Percentiles rank a stretch among this genome's conserved stretches.
These are phyloP conservation scores for Norana najaformis DNA, from an alignment of 2,888 invertebrate species.

Conservation along the genomic window DNA sequence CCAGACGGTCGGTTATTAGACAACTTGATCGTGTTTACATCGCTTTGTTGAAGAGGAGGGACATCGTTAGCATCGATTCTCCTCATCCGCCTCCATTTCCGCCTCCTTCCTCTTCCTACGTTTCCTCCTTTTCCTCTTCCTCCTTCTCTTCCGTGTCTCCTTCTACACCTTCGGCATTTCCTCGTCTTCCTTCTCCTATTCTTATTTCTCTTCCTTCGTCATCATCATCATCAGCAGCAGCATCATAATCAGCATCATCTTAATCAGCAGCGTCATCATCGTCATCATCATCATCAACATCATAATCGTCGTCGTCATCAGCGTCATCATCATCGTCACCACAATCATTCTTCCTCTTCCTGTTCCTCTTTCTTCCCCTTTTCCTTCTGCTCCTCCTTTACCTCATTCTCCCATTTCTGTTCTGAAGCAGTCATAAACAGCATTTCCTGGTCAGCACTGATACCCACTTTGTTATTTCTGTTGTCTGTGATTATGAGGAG, in stretches of 20 bases:
- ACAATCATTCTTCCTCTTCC: neutral
- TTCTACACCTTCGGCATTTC: too few species aligned
- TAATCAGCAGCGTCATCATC: neutral
- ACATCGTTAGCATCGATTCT: neutral
- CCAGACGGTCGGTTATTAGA: conserved; percentile 1
- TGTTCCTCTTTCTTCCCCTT: neutral
- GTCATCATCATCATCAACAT: neutral
- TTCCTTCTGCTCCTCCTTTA: neutral
- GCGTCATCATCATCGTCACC: neutral
- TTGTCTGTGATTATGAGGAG: neutral
- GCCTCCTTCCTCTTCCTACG: too few species aligned
- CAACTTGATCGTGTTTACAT: neutral
- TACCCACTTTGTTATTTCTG: neutral
- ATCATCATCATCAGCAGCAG: too few species aligned
- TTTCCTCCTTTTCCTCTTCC: too few species aligned
- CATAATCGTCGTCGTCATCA: neutral
- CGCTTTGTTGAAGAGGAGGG: neutral
- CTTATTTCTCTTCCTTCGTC: too few species aligned
- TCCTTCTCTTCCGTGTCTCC: neutral
- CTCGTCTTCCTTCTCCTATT: too few species aligned
- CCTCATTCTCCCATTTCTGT: neutral
- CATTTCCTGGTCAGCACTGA: neutral
- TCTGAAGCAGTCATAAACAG: neutral
- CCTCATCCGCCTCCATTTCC: neutral
- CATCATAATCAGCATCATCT: neutral